Evolutionary conservation across 64 coral and sea anemone species (phyloP), one percentile per base, ranked within the genome.

Genomic region (Montipora sp.): DNA sequence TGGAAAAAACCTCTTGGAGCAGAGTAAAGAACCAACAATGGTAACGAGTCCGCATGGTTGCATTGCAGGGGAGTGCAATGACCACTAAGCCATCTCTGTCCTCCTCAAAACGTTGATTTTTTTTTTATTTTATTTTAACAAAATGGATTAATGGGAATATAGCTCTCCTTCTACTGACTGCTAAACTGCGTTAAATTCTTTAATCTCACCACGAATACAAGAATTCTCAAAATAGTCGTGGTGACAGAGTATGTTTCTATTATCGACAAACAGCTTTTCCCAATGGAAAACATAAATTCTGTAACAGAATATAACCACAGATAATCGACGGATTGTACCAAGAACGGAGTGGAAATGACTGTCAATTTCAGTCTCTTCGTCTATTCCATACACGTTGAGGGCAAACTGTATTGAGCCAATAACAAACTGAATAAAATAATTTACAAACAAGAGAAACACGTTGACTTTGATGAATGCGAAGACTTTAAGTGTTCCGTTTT

Each of bases 231-330:
- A 50, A 72, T 21, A 71, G 16, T 85, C 82, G 82, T 85, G 3
- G 18, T 72, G 82, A 71, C 82, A 85, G 15, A 85, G 82, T 15
- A 85, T 85, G 68, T 85, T 85, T 18, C 82, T 85, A 5, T 49
- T 47, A 50, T 85, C 82, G 44, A 22, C 45, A 85, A 85, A 71
- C 8, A 85, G 5, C n/a, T 85, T 85, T 50, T 85, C 63, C 82
- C 82, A 85, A 16, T 85, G 50, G 47, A 85, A 85, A 8, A 50
- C 49, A 20, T 50, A 71, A n/a, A 85, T 21, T 85, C 45, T 70
- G 43, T 85, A 70, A 13, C 5, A 48, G 61, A 71, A 72, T 21
- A 51, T 16, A 5, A 85, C 43, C 18, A 14, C 5, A 0, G 82
- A 14, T 48, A 85, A 71, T 70, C 45, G n/a, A 7, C 82, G 45